Evolutionary conservation across 2,113 vertebrate genomes (phyloP), one percentile per base, ranked within the genome.

Genomic region (Chloroceryle aenea): DNA sequence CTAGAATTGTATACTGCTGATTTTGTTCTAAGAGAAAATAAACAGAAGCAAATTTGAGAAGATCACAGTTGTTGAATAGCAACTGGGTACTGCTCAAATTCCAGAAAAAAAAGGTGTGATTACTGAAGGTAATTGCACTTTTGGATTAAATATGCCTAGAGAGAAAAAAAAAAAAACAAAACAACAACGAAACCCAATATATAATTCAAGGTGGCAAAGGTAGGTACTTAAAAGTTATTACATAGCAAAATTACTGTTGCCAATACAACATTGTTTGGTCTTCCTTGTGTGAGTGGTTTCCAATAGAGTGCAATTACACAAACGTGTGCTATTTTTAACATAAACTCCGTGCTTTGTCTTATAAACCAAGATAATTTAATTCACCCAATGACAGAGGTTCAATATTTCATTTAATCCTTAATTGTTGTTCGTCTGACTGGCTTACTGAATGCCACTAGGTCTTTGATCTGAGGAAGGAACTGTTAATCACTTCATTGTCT

Each of bases 331-430:
- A 20, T 67, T 62, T 85, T 67, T 63, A 90, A n/a, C 47, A n/a
- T 45, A 40, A 50, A 50, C 27, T 47, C 38, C 1, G 1, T 82
- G 30, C 36, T 93, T 92, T 61, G 12, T 77, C 55, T 67, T 71
- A 42, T 50, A 16, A 27, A 53, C 42, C 18, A 22, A 50, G 87
- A 59, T 50, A 81, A 87, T 87, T 87, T 42, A 91, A 89, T 87
- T 91, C 42, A 64, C 26, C 61, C 77, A 74, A 30, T 27, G 69
- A 95, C 76, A 87, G 68, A 59, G 34, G 48, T 82, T 95, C 92
- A 91, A 59, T 95, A 93, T 81, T 92, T 92, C 77, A 59, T 89
- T 85, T 89, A 92, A 84, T 90, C 73, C 64, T 71, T 96, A 93
- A 95, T 86, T 77, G 50, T 67, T 80, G 50, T 45, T 87, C 4